These are phyloP conservation scores for Conomelus anceps DNA, from an alignment of 2,888 invertebrate species.

Conservation along the genomic window DNA sequence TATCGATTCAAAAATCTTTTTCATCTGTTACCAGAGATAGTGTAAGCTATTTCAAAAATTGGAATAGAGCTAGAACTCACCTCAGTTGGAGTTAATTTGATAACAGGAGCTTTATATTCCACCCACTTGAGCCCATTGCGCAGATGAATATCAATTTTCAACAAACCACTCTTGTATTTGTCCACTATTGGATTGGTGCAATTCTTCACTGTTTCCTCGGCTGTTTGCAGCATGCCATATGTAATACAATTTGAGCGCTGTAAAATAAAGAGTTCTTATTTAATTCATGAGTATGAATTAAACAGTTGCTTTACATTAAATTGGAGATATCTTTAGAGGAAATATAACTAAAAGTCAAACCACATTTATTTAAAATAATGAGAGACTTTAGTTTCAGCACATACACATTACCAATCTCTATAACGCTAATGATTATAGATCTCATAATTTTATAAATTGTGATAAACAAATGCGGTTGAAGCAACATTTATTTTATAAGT, in stretches of 20 bases:
- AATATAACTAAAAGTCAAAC: too few species aligned
- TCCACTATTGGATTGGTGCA: neutral
- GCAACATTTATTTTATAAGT: too few species aligned
- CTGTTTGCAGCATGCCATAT: neutral
- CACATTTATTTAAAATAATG: too few species aligned
- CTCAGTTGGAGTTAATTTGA: neutral
- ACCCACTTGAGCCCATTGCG: neutral
- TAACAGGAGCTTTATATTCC: neutral
- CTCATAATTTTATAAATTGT: too few species aligned
- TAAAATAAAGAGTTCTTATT: neutral
- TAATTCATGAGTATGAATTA: neutral
- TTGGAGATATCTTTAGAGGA: too few species aligned
- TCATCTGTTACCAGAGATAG: too few species aligned
- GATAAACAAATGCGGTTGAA: too few species aligned
- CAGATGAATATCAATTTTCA: neutral
- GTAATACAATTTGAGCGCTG: neutral
- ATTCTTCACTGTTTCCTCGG: neutral
- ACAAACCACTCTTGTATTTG: neutral
- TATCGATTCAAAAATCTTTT: too few species aligned
- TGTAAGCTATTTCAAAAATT: neutral
- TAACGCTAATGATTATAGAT: too few species aligned
- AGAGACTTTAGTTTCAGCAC: too few species aligned
- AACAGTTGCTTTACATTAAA: neutral
- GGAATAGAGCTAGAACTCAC: neutral
- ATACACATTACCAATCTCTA: too few species aligned